A percentile compares a stretch with the other conserved stretches of the same genome.
These are phyloP conservation scores for Agriotes lineatus DNA, from an alignment of 2,888 invertebrate genomes.

Conservation along the genomic window DNA sequence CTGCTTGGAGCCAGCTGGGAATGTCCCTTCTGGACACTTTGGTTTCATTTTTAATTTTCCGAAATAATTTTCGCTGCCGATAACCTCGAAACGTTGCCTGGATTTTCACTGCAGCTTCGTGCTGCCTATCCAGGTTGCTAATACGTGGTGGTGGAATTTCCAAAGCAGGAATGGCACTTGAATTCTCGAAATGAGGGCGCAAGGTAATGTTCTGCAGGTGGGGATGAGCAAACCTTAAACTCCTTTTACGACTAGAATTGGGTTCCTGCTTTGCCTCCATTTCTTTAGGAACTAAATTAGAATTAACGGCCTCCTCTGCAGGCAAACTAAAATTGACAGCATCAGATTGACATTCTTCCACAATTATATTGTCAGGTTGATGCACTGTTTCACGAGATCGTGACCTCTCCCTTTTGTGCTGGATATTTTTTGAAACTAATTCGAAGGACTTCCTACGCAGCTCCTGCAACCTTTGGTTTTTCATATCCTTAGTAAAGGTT, in stretches of 20 bases:
- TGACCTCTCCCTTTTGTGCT: slow-evolving; percentile 56
- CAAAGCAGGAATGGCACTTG: not conserved
- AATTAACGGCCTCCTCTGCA: too few species aligned
- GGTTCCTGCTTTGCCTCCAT: not conserved
- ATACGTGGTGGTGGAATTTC: slow-evolving; percentile 3
- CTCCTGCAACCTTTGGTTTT: slow-evolving; percentile 66
- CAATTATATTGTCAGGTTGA: not conserved
- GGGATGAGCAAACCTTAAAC: slow-evolving; percentile 8
- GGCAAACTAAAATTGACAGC: too few species aligned
- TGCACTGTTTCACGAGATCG: slow-evolving; percentile 51
- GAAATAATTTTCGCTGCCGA: slow-evolving; percentile 47
- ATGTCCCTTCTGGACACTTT: slow-evolving; percentile 9
- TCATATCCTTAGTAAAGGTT: slow-evolving; percentile 58
- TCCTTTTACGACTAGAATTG: not conserved
- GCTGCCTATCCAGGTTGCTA: not conserved
- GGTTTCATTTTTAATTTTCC: slow-evolving; percentile 45
- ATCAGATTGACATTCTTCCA: too few species aligned
- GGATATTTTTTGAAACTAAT: slow-evolving; percentile 65
- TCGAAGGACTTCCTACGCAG: slow-evolving; percentile 65
- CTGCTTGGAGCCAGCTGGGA: slow-evolving; percentile 63
- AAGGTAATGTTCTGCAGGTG: slow-evolving; percentile 24
- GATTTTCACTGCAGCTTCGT: slow-evolving; percentile 52
- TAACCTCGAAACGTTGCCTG: slow-evolving; percentile 54
- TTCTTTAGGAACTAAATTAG: too few species aligned
- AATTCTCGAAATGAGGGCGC: not conserved